These are phyloP conservation scores for Florisuga fusca DNA, from an alignment of 2,797 vertebrate genomes.

Conservation along the genomic window DNA sequence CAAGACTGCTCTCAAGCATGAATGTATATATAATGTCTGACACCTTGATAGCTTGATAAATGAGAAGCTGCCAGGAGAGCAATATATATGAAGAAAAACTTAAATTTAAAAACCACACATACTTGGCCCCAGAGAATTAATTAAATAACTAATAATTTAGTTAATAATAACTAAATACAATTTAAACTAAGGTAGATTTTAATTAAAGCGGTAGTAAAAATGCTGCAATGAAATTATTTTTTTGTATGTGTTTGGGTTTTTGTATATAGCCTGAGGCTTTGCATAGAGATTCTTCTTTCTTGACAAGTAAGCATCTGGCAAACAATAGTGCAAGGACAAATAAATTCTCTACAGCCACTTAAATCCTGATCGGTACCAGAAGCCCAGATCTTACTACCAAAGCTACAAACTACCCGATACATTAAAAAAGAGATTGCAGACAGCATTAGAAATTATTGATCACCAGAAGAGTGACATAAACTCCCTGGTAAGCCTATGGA, in stretches of 20 bases:
- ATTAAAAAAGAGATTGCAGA: not conserved
- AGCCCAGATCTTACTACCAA: not conserved
- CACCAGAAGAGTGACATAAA: not conserved
- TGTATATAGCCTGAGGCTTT: not conserved
- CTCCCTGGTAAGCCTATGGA: not conserved
- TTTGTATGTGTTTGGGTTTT: not conserved
- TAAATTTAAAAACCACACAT: not conserved
- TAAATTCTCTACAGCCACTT: not conserved
- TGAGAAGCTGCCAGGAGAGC: not conserved
- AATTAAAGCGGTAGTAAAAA: not conserved
- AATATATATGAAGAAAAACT: not conserved
- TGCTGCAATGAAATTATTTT: rapidly evolving
- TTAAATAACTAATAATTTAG: too few relatives aligned
- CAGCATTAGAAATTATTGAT: not conserved
- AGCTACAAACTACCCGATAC: not conserved
- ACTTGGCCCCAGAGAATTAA: not conserved
- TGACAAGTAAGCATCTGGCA: not conserved
- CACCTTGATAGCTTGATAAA: not conserved
- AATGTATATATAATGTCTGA: not conserved
- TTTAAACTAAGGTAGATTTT: not conserved
- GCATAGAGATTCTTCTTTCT: not conserved
- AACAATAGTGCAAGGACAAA: not conserved
- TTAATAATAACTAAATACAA: not conserved
- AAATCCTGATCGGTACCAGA: not conserved
- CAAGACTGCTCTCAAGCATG: not conserved